These are phyloP conservation scores for Puffinus mauretanicus DNA, from an alignment of 2,113 vertebrate genomes.

Conservation along the genomic window DNA sequence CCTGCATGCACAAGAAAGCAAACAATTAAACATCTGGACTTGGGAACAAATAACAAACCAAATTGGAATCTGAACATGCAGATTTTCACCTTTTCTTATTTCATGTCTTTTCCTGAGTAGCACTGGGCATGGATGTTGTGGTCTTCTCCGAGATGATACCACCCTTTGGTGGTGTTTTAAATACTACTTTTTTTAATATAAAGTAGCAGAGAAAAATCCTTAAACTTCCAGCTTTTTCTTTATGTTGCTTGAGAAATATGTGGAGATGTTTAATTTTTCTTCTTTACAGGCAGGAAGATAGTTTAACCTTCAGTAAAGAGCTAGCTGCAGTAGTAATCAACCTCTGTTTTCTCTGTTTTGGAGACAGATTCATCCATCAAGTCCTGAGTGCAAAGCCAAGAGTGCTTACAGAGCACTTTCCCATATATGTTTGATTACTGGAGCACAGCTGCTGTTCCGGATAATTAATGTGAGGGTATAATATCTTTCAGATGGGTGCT, in stretches of 20 bases:
- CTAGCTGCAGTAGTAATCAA: neutral
- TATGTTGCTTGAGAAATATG: neutral
- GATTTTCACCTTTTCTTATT: neutral
- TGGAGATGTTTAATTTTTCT: neutral
- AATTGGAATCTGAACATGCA: neutral
- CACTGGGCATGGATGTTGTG: neutral
- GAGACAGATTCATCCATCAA: neutral
- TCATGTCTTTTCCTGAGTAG: neutral
- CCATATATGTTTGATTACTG: constrained; percentile 23
- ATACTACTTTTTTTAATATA: neutral
- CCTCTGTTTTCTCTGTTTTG: neutral
- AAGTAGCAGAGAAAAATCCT: neutral
- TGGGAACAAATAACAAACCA: neutral
- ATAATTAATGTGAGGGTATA: constrained; percentile 15
- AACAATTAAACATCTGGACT: neutral
- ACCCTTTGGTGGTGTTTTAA: neutral
- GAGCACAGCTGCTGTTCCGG: constrained; percentile 9
- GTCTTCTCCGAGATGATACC: neutral
- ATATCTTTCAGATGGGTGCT: neutral
- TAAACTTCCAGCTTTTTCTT: neutral
- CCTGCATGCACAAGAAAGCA: neutral
- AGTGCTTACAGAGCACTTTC: constrained; percentile 20
- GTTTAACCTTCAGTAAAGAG: neutral
- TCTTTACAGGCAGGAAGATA: neutral
- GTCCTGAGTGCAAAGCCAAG: neutral